Base-by-base conservation (phyloP, 2,888 invertebrate species). In the Lagria hirta region DNA sequence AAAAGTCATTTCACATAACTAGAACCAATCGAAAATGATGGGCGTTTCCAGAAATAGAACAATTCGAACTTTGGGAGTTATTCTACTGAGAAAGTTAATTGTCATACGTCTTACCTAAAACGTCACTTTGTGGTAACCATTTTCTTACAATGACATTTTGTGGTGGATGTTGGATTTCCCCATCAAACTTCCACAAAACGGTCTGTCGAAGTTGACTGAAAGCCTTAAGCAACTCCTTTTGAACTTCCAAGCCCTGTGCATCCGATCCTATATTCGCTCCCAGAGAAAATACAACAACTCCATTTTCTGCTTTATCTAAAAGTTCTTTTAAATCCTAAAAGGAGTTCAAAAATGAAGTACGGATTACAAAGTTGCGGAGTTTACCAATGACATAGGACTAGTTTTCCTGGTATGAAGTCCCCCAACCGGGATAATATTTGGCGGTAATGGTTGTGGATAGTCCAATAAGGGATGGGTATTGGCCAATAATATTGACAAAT, bases 131-230 rank as follows among this genome's bases (percentile, higher is more conserved):
- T 4, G 45, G 49, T 7, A 46, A 27, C 42, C 45, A 46, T 10
- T 37, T 17, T 8, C 37, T 28, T 18, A 41, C 43, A 4, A 43
- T 30, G 1, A 42, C 45, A 33, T 47, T 42, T 18, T 37, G 33
- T 7, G 73, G 69, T 12, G 67, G 24, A 35, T 62, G 55, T 2
- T 52, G 49, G 34, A 66, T 51, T 7, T 50, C 49, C 7, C 64
- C 61, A 45, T 68, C 68, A 55, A 63, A 70, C 55, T 71, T 73
- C 72, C 70, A 72, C n/a, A 74, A 37, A 3, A 73, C 64, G 4
- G 61, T 63, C 49, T 71, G 68, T 13, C 63, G 61, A 18, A 73
- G 45, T 41, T 60, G 55, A 3, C 55, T 52, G 45, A 74, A 71
- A 5, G 66, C 70, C 16, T 57, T 51, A 2, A 70, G 14, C 13